Evolutionary conservation across 2,888 invertebrate species (phyloP).

Genomic region (Anodontia alba): DNA sequence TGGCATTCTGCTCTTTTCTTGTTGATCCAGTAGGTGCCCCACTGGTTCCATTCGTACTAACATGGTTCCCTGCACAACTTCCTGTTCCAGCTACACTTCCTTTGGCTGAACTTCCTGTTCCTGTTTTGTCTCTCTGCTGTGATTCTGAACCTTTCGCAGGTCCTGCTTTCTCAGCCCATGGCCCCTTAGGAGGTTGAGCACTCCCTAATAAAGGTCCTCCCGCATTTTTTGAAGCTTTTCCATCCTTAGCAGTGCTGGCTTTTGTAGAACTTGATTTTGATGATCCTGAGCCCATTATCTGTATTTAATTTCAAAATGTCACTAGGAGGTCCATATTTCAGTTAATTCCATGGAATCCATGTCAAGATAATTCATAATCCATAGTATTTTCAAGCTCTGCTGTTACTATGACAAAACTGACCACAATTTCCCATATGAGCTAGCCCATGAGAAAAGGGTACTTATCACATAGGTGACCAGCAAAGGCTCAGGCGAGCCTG

Average conservation of each 20-base stretch:
- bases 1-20: neutral
- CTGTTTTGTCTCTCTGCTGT: too few species aligned
- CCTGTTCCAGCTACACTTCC: neutral
- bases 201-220: constrained; percentile 19
- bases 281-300: constrained; percentile 29
- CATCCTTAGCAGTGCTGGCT: neutral
- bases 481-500: too few species aligned
- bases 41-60: neutral
- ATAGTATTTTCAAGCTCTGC: too few species aligned
- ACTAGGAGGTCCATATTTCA: too few species aligned
- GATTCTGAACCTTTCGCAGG: neutral
- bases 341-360: too few species aligned
- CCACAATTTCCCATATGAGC: too few species aligned
- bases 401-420: too few species aligned
- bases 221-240: neutral
- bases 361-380: too few species aligned
- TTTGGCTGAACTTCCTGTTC: neutral
- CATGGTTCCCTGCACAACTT: neutral
- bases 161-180: neutral
- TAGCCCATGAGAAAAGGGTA: too few species aligned
- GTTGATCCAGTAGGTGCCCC: neutral
- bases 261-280: constrained; percentile 3
- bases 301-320: neutral
- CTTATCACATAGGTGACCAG: too few species aligned
- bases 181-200: constrained; percentile 31